Percentiles rank a stretch among this genome's conserved stretches.
Conservation (phyloP, 2,797 vertebrate genomes). For the Amazona ochrocephala region DNA sequence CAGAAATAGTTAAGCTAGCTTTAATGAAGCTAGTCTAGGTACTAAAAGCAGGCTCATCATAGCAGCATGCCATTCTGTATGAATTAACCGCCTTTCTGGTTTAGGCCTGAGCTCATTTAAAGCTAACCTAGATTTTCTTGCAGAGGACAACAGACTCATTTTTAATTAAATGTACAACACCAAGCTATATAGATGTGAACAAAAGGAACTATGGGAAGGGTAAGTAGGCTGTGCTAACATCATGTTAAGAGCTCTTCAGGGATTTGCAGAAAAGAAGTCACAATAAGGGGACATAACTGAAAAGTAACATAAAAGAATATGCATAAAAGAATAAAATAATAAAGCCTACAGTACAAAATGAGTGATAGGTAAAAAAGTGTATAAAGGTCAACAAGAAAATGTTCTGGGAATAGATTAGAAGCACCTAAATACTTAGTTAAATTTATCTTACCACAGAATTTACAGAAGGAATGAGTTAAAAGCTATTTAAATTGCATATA, state of each 20-base stretch:
- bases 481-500: not conserved
- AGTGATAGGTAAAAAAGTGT: not conserved
- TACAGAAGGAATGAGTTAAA: not conserved
- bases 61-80: conserved; percentile 13
- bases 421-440: not conserved
- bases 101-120: conserved; percentile 48
- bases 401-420: conserved; percentile 9
- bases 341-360: conserved; percentile 21
- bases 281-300: conserved; percentile 8
- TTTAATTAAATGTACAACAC: conserved; percentile 65
- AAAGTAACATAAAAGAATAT: conserved; percentile 26
- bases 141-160: conserved; percentile 46
- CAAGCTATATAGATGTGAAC: conserved; percentile 35
- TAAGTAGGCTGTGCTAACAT: conserved; percentile 34
- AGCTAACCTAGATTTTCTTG: conserved; percentile 58
- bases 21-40: conserved; percentile 28
- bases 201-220: conserved; percentile 33
- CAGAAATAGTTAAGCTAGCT: conserved; percentile 11
- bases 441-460: not conserved
- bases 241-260: conserved; percentile 28
- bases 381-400: conserved; percentile 16
- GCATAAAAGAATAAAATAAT: conserved; percentile 34
- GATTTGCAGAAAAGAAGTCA: conserved; percentile 10
- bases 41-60: conserved; percentile 41
- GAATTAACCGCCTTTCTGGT: conserved; percentile 42